phyloP scores from a whole-genome alignment of 2,797 vertebrate genomes.

The Rhinatrema bivittatum region DNA sequence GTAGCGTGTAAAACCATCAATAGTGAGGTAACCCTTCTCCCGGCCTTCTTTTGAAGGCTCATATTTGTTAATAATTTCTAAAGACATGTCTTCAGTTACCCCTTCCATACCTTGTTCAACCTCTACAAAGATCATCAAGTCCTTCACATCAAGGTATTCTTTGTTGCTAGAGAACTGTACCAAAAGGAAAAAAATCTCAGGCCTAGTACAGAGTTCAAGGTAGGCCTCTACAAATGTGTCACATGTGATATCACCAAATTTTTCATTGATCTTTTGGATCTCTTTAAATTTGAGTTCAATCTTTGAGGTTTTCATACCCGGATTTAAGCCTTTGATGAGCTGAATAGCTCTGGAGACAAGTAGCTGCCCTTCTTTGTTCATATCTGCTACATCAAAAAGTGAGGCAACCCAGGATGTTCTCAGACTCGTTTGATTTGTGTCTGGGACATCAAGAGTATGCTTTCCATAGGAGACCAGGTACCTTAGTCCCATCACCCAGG shows the following conservation, averaged over 20 bases:
- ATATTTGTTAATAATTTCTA: conserved; percentile 75
- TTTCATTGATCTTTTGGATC: conserved; percentile 76
- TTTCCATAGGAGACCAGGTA: conserved; percentile 85
- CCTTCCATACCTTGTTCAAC: conserved; percentile 86
- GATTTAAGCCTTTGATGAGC: conserved; percentile 83
- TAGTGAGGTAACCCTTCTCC: conserved; percentile 74
- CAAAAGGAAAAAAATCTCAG: conserved; percentile 84
- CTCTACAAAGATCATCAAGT: conserved; percentile 82
- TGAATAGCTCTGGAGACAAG: conserved; percentile 75
- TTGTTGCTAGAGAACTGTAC: conserved; percentile 93
- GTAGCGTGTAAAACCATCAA: conserved; percentile 88
- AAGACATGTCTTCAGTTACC: conserved; percentile 77
- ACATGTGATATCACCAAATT: conserved; percentile 63
- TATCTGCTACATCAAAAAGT: conserved; percentile 74
- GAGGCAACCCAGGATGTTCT: conserved; percentile 86
- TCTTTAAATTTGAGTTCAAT: conserved; percentile 90
- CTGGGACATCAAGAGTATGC: conserved; percentile 67
- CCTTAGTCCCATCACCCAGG: conserved; percentile 89
- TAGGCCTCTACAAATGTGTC: conserved; percentile 80
- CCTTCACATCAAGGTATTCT: conserved; percentile 83
- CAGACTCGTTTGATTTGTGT: conserved; percentile 69
- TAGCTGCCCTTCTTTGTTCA: conserved; percentile 71
- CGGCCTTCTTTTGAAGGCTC: conserved; percentile 81
- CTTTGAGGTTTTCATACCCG: conserved; percentile 80
- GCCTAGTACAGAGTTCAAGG: conserved; percentile 84